These are phyloP conservation scores for Sebastes vulpes DNA, from an alignment of 2,797 vertebrate genomes.

Conservation along the genomic window DNA sequence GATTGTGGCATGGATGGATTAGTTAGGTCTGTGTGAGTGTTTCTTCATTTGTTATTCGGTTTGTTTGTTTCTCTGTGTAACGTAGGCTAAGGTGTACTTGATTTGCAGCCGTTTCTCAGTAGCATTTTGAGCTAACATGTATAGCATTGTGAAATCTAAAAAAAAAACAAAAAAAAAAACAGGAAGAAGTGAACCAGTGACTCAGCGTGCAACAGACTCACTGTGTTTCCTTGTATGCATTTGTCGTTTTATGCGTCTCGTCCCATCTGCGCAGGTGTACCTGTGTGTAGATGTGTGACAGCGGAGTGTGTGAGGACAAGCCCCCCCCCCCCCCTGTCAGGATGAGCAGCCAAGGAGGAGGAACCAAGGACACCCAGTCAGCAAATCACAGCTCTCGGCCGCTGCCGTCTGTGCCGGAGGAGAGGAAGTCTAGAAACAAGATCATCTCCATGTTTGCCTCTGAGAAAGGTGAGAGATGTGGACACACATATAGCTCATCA, in stretches of 20 bases:
- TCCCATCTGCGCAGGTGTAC: conserved; percentile 67
- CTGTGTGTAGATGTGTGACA: conserved; percentile 95
- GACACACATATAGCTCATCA: neutral
- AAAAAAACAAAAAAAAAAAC: conserved; percentile 11
- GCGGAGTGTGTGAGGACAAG: conserved; percentile 97
- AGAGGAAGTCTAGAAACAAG: conserved; percentile 94
- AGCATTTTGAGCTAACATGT: neutral
- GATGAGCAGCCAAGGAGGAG: conserved; percentile 95
- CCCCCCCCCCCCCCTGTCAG: conserved; percentile 97
- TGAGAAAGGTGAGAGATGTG: conserved; percentile 87
- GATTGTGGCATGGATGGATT: conserved; percentile 25
- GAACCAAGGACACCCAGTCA: conserved; percentile 90
- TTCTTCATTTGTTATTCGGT: neutral
- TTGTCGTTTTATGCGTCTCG: neutral
- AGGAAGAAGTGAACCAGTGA: conserved; percentile 47
- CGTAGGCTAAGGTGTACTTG: neutral
- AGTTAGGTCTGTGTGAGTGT: conserved; percentile 10
- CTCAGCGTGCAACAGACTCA: neutral
- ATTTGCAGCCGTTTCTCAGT: neutral
- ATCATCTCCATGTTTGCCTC: conserved; percentile 96
- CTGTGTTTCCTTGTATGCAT: neutral
- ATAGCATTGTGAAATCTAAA: conserved; percentile 23
- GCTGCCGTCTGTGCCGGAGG: conserved; percentile 95
- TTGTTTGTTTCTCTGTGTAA: neutral
- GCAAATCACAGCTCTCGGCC: conserved; percentile 94